phyloP scores from a whole-genome alignment of 1,140 invertebrate genomes.

The Akabosia matsudoensis region DNA sequence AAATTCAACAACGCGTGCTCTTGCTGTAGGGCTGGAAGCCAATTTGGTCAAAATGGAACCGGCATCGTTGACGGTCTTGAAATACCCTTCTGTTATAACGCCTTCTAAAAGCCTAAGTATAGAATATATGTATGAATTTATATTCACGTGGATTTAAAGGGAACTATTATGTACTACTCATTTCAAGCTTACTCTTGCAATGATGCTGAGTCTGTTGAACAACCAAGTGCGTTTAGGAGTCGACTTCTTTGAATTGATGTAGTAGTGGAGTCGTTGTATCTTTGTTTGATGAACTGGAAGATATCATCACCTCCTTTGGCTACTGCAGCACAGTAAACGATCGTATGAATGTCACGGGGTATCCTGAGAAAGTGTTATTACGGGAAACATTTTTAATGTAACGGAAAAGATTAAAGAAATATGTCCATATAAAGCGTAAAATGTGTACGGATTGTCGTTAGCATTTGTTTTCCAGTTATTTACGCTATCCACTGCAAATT shows the following conservation, averaged over 20 bases:
- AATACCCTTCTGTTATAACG: neutral
- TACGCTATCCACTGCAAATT: neutral
- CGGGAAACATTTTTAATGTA: neutral
- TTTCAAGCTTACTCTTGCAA: neutral
- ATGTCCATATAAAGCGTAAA: neutral
- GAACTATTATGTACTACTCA: neutral
- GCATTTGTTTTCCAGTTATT: neutral
- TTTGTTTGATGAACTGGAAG: slow-evolving; percentile 25
- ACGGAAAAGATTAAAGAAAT: neutral
- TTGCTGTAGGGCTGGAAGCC: neutral
- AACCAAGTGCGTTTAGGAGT: slow-evolving; percentile 31
- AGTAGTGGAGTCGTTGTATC: slow-evolving; percentile 17
- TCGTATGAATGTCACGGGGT: slow-evolving; percentile 25
- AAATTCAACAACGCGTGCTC: neutral
- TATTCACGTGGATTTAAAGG: neutral
- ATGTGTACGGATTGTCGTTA: neutral
- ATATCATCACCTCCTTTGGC: neutral
- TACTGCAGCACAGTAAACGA: slow-evolving; percentile 35
- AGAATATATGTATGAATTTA: neutral
- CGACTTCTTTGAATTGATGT: slow-evolving; percentile 4
- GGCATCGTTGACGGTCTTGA: neutral
- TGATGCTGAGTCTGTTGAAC: neutral
- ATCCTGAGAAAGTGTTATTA: slow-evolving; percentile 23
- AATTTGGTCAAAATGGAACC: neutral
- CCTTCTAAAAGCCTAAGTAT: slow-evolving; percentile 10